Evolutionary conservation across 2,888 invertebrate genomes (phyloP).

Genomic region (Chydorus sphaericus): DNA sequence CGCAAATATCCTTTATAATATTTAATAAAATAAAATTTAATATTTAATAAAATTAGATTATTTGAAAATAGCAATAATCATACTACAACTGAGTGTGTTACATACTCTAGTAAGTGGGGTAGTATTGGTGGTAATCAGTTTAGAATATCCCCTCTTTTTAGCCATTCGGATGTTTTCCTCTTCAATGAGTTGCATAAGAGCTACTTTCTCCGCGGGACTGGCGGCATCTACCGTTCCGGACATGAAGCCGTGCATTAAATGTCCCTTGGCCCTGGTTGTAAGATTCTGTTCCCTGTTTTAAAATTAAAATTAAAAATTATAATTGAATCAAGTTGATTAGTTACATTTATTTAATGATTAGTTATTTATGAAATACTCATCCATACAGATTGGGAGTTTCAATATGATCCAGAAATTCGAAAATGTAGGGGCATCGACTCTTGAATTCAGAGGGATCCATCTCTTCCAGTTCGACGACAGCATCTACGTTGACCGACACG

Average conservation of each 20-base stretch:
- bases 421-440: conserved; percentile 41
- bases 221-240: conserved; percentile 60
- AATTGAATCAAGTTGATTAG: too few relatives aligned
- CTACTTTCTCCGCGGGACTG: conserved; percentile 56
- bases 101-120: conserved; percentile 71
- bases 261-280: conserved; percentile 43
- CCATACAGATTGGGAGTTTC: conserved; percentile 61
- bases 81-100: too few relatives aligned
- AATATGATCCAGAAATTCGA: conserved; percentile 60
- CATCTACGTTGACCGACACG: conserved; percentile 65
- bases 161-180: conserved; percentile 53
- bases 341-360: too few relatives aligned
- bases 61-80: neutral
- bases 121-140: conserved; percentile 74
- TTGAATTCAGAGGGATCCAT: conserved; percentile 50
- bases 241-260: conserved; percentile 71
- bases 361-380: too few relatives aligned
- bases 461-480: conserved; percentile 50
- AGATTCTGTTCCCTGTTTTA: conserved; percentile 26
- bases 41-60: neutral
- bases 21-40: conserved; percentile 21
- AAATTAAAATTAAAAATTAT: neutral
- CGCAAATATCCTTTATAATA: conserved; percentile 61
- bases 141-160: conserved; percentile 45
- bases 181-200: conserved; percentile 63